Evolutionary conservation across 2,888 invertebrate genomes (phyloP), one percentile per base, ranked within the genome.

Genomic region (Alentia gelatinosa): DNA sequence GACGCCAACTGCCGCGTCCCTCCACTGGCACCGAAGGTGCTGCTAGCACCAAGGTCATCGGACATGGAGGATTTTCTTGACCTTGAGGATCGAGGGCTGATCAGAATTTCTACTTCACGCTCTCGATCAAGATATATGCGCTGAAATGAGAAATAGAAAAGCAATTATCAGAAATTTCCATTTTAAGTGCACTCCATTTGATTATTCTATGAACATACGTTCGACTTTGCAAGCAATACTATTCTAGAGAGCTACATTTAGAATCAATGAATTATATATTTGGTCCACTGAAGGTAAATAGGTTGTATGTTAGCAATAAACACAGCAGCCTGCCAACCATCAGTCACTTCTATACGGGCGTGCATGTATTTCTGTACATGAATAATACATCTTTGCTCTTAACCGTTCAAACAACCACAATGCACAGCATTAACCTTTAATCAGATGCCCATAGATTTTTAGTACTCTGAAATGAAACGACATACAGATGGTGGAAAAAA

Each of bases 51-150:
- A 15, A 86, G 42, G 86, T 50, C 50, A 39, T 39, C 30, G 30
- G 50, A 30, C 23, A 40, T 23, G 19, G 47, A 47, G 42, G 86
- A 86, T 15, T 47, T 30, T 23, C 47, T 12, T 26, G 86, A 86
- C n/a, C 42, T 42, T 26, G 47, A 30, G 86, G 86, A 86, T 0
- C 86, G 86, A 19, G 86, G 86, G 30, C 86, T 86, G 86, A 47
- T 86, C 26, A 47, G 26, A 33, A 86, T 42, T 23, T 86, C 86
- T 47, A 86, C 86, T 33, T 86, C 47, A 1, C 50, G 42, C 47
- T 86, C 86, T 47, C 86, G 42, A 30, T 86, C 86, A 42, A 86
- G 33, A 47, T 86, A 86, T 19, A 86, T 40, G n/a, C 47, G 23
- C 86, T 86, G 86, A 15, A 79, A 74, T 30, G 15, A 74, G 26